phyloP scores from a whole-genome alignment of 2,113 vertebrate species.

The Oenanthe melanoleuca region DNA sequence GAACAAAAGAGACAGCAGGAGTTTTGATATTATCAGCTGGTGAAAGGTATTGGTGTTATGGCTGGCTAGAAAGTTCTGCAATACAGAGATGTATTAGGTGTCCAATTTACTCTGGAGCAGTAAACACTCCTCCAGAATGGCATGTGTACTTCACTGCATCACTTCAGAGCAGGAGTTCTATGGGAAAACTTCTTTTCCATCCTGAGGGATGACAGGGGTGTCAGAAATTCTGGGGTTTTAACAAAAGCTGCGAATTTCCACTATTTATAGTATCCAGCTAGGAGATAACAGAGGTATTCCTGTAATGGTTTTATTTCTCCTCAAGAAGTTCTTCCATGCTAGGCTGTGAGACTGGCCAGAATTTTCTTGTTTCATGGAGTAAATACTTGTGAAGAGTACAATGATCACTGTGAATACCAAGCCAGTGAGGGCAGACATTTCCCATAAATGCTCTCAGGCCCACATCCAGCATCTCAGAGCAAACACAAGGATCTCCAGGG shows the following conservation, averaged over 20 bases:
- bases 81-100: rapidly evolving
- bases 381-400: neutral
- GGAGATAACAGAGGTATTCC: neutral
- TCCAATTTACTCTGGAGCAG: neutral
- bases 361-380: neutral
- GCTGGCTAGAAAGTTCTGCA: neutral
- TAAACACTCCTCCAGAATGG: neutral
- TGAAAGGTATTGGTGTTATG: neutral
- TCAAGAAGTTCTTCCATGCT: rapidly evolving
- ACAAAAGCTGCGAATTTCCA: neutral
- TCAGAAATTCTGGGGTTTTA: neutral
- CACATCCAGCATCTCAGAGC: neutral
- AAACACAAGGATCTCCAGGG: neutral
- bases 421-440: neutral
- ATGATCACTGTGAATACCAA: neutral
- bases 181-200: neutral
- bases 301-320: neutral
- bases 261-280: neutral
- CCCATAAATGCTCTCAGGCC: neutral
- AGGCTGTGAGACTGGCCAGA: neutral
- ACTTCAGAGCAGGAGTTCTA: neutral
- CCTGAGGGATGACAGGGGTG: neutral
- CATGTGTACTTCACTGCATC: neutral
- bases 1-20: neutral
- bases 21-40: neutral